Evolutionary conservation across 1,140 invertebrate genomes (phyloP).

Genomic region (Drosophila sechellia): DNA sequence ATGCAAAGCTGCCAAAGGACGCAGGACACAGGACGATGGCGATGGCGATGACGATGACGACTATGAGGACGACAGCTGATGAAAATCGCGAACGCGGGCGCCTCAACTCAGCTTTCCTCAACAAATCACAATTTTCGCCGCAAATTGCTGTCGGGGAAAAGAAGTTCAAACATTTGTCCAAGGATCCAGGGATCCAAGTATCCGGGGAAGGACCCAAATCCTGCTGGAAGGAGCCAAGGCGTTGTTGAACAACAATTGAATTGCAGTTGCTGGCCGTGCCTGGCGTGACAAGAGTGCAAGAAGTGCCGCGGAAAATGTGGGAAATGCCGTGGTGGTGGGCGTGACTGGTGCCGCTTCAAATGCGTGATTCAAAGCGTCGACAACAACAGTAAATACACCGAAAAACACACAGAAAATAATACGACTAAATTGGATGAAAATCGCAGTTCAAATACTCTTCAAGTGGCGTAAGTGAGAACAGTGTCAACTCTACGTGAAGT

Average conservation of each 20-base stretch:
- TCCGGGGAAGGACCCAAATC: not conserved
- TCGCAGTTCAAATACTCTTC: constrained; percentile 5
- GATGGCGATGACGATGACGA: constrained; percentile 15
- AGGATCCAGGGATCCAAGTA: constrained; percentile 2
- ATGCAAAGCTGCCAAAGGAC: constrained; percentile 81
- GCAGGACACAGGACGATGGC: constrained; percentile 27
- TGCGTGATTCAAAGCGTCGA: constrained; percentile 53
- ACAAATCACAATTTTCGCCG: constrained; percentile 82
- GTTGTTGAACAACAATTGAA: constrained; percentile 74
- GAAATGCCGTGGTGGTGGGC: not conserved
- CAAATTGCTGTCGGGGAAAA: constrained; percentile 78
- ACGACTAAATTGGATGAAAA: too few relatives aligned
- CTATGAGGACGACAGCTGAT: constrained; percentile 71
- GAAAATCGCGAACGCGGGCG: constrained; percentile 69
- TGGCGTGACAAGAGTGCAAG: constrained; percentile 77
- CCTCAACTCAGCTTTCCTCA: constrained; percentile 40
- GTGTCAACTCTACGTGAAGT: too few relatives aligned
- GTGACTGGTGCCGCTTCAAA: constrained; percentile 36
- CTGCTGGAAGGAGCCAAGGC: not conserved
- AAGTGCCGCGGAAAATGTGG: constrained; percentile 29
- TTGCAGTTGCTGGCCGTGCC: constrained; percentile 77
- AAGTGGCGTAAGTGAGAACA: not conserved
- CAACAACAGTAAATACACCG: constrained; percentile 10
- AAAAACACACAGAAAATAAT: constrained; percentile 14
- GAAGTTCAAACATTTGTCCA: constrained; percentile 76